Base-by-base conservation (phyloP, 2,888 invertebrate species). In the Agrilus mali region DNA sequence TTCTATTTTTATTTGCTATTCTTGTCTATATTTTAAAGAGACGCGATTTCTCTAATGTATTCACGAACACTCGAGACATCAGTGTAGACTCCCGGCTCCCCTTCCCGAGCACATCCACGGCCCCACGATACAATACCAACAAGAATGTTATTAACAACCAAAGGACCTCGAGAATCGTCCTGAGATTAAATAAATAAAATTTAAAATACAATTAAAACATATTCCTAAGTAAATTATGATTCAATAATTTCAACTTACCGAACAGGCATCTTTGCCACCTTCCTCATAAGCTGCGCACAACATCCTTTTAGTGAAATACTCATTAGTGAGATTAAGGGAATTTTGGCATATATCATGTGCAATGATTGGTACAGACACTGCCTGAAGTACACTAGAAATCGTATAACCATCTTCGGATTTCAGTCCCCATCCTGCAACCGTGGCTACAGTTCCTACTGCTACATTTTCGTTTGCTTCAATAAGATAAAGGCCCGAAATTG, bases 51-150 rank as follows among this genome's bases (percentile, higher is more conserved):
- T 22, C 22, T 45, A 34, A 56, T 54, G 33, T 42, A 56, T 15
- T 36, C 35, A 16, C 54, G 49, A 17, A 55, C 43, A 14, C 38
- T 44, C 20, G 55, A 38, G 7, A 57, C 51, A 43, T 50, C 54
- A 12, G 57, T 43, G 40, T 59, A 60, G 2, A 60, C 55, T 32
- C 58, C 59, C 4, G 59, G 59, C 36, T 42, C 52, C 2, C 40
- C 34, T 10, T 48, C 43, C 13, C 51, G 45, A 7, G 54, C 59
- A 38, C 60, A 60, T 38, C 59, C 58, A 15, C 42, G 40, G 5
- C 59, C 59, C 58, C 58, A 60, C 2, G 59, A 58, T n/a, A 57
- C 56, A 12, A 59, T 42, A 7, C 60, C 60, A 34, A 49, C 48
- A 12, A 58, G 51, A 14, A 45, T 39, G 6, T 51, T 52, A 36